Conservation (phyloP, 2,888 invertebrate species). For the Temnothorax ravouxi region DNA sequence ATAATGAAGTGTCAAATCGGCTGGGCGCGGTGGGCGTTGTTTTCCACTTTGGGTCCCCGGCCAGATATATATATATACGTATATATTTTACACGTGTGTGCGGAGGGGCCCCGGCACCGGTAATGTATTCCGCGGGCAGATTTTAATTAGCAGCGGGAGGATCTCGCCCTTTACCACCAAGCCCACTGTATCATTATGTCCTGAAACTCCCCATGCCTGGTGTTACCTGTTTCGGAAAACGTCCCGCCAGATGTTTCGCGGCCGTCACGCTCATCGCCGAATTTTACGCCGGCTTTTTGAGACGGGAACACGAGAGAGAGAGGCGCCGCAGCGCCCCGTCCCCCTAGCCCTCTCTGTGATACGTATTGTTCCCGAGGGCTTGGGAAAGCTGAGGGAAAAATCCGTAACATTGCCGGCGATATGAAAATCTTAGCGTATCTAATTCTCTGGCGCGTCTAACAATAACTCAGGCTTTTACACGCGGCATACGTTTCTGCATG, state of each 20-base stretch:
- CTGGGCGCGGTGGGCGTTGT: conserved; percentile 81
- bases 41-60: conserved; percentile 64
- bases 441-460: conserved; percentile 14
- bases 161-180: conserved; percentile 76
- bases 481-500: not conserved
- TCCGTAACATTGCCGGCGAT: conserved; percentile 25
- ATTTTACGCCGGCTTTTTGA: conserved; percentile 51
- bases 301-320: conserved; percentile 17
- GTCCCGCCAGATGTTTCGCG: conserved; percentile 58
- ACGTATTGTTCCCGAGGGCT: conserved; percentile 25
- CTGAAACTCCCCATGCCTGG: conserved; percentile 23
- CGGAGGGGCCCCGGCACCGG: conserved; percentile 23
- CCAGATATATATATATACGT: not conserved
- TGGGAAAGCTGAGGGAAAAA: conserved; percentile 10
- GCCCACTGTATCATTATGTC: conserved; percentile 79
- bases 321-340: conserved; percentile 31
- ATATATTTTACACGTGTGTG: not conserved
- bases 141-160: conserved; percentile 85
- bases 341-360: not conserved
- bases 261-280: conserved; percentile 47
- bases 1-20: conserved; percentile 86
- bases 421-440: conserved; percentile 26
- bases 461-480: conserved; percentile 19
- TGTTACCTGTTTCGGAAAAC: conserved; percentile 54
- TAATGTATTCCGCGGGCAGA: conserved; percentile 81